These are phyloP conservation scores for Lomographa bimaculata DNA, from an alignment of 2,888 invertebrate genomes.

Conservation along the genomic window DNA sequence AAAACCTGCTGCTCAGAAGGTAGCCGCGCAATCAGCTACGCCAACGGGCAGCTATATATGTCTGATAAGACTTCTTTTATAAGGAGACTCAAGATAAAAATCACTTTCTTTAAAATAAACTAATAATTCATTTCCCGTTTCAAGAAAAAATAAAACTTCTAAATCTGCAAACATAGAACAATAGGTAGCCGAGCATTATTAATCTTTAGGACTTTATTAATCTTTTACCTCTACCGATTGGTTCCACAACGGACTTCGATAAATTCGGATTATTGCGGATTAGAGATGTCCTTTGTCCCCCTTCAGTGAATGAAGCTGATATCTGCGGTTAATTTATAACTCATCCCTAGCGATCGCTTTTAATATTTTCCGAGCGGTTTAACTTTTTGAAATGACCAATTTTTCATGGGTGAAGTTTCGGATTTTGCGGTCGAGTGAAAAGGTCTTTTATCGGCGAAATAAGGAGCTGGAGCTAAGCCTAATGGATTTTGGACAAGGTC, in stretches of 20 bases:
- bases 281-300: slow-evolving; percentile 54
- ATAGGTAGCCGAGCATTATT: slow-evolving; percentile 48
- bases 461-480: slow-evolving; percentile 19
- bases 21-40: too few relatives aligned
- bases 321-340: slow-evolving; percentile 54
- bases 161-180: slow-evolving; percentile 19
- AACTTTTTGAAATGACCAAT: slow-evolving; percentile 34
- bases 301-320: slow-evolving; percentile 46
- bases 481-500: slow-evolving; percentile 22
- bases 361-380: slow-evolving; percentile 36
- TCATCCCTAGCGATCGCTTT: slow-evolving; percentile 36
- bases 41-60: too few relatives aligned
- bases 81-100: too few relatives aligned
- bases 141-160: slow-evolving; percentile 7
- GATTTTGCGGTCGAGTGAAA: slow-evolving; percentile 30
- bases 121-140: slow-evolving; percentile 16
- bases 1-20: too few relatives aligned
- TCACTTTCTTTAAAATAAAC: too few relatives aligned
- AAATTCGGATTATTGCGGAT: slow-evolving; percentile 72
- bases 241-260: slow-evolving; percentile 44
- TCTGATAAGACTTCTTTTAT: too few relatives aligned
- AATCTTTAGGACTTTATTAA: slow-evolving; percentile 58
- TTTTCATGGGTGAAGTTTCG: slow-evolving; percentile 32
- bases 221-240: slow-evolving; percentile 65
- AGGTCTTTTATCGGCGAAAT: slow-evolving; percentile 25